Evolutionary conservation across 1,140 invertebrate genomes (phyloP).

Genomic region (Brachionus rubens): DNA sequence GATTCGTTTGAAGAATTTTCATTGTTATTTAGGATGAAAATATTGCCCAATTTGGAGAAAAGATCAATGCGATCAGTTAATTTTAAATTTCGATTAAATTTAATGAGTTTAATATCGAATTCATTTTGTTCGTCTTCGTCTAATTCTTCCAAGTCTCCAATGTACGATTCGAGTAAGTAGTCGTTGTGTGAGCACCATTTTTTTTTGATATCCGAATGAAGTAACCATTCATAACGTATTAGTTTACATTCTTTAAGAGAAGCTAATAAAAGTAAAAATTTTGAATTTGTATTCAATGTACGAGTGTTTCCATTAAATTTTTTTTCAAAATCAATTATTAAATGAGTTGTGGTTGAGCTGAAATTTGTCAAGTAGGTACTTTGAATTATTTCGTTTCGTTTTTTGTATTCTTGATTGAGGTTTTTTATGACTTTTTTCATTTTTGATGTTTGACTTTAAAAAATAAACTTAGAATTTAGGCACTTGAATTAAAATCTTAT

Average conservation of each 20-base stretch:
- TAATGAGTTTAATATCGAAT: constrained; percentile 2
- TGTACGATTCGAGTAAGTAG: not conserved
- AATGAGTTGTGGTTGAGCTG: not conserved
- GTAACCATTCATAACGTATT: constrained; percentile 11
- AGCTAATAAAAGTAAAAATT: not conserved
- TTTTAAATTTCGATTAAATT: not conserved
- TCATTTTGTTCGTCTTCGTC: not conserved
- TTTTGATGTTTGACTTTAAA: constrained; percentile 11
- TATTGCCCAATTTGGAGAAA: constrained; percentile 20
- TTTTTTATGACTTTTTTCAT: not conserved
- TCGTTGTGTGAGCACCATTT: not conserved
- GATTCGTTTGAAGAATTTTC: not conserved
- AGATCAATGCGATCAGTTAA: not conserved
- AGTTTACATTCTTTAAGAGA: not conserved
- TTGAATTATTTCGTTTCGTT: not conserved
- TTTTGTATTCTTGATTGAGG: not conserved
- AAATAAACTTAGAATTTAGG: no score
- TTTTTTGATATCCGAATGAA: not conserved
- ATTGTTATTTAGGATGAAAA: not conserved
- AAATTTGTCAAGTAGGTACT: not conserved
- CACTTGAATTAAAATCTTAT: not conserved
- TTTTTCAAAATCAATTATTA: not conserved
- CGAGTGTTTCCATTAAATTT: not conserved
- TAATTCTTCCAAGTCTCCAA: not conserved
- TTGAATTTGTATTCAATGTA: not conserved